phyloP scores from a whole-genome alignment of 2,888 invertebrate species.

The Mongoloraphidia duomilia region DNA sequence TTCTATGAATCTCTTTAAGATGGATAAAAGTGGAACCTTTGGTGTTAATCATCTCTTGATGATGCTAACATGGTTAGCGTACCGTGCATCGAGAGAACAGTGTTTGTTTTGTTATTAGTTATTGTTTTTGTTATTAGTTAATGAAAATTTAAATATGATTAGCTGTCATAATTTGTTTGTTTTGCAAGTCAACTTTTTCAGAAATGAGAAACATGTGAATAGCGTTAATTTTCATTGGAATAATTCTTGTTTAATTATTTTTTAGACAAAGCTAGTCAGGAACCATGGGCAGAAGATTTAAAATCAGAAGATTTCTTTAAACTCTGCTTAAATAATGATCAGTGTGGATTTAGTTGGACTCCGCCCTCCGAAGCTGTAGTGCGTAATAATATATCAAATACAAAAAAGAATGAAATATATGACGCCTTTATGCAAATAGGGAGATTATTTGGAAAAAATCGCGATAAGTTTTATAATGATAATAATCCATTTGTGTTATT shows the following conservation, averaged over 20 bases:
- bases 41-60: too few relatives aligned
- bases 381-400: constrained; percentile 35
- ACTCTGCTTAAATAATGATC: constrained; percentile 38
- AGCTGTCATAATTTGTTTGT: too few relatives aligned
- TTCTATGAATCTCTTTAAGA: too few relatives aligned
- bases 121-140: neutral
- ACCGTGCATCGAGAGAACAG: neutral
- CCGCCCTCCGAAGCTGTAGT: constrained; percentile 53
- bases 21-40: too few relatives aligned
- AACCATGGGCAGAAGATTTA: constrained; percentile 28
- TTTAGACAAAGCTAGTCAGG: constrained; percentile 33
- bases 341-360: constrained; percentile 53
- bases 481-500: constrained; percentile 47
- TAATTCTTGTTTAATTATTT: constrained; percentile 13
- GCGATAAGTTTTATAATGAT: constrained; percentile 17
- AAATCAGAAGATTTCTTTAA: constrained; percentile 33
- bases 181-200: neutral
- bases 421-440: constrained; percentile 56
- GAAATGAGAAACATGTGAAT: neutral
- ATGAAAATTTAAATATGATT: too few relatives aligned
- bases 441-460: constrained; percentile 50
- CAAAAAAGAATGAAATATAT: constrained; percentile 51
- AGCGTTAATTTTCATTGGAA: constrained; percentile 19
- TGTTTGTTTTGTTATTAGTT: constrained; percentile 6
- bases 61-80: too few relatives aligned